A percentile compares a stretch with the other conserved stretches of the same genome.
Evolutionary conservation across 1,140 invertebrate species (phyloP).

Genomic region (Caenorhabditis elegans): WBcel235 BX284603.4:6843501-6844000

Average conservation of each 20-base stretch:
- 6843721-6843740: slow-evolving; percentile 40
- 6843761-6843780: neutral
- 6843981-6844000: slow-evolving; percentile 22
- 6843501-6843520: neutral
- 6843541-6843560: slow-evolving; percentile 5
- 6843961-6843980: slow-evolving; percentile 34
- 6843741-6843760: slow-evolving; percentile 29
- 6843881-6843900: slow-evolving; percentile 9
- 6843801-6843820: neutral
- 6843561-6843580: slow-evolving; percentile 3
- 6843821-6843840: neutral
- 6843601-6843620: slow-evolving; percentile 17
- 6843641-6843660: slow-evolving; percentile 38
- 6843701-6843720: slow-evolving; percentile 21
- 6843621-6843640: slow-evolving; percentile 33
- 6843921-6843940: neutral
- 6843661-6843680: neutral
- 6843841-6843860: neutral
- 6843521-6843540: neutral
- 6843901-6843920: slow-evolving; percentile 9
- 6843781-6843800: neutral
- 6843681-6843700: neutral
- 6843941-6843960: neutral
- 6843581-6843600: slow-evolving; percentile 28
- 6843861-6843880: neutral